phyloP scores from a whole-genome alignment of 2,888 invertebrate genomes.

The Noctua fimbriata region DNA sequence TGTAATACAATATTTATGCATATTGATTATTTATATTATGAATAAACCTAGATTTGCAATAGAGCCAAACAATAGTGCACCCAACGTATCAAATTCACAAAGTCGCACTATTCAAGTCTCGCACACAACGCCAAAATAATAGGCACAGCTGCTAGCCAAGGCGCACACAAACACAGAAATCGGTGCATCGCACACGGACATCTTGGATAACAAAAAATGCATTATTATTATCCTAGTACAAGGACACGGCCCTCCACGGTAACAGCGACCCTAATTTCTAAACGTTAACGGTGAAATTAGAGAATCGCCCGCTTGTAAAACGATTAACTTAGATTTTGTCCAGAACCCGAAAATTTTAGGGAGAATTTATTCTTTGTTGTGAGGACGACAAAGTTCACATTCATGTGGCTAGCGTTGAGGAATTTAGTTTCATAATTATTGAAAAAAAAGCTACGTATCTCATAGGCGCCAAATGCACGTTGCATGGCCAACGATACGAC shows the following conservation, averaged over 20 bases:
- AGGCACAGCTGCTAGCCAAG: conserved; percentile 88
- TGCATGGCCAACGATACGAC: conserved; percentile 82
- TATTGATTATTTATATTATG: conserved; percentile 14
- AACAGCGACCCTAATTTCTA: conserved; percentile 70
- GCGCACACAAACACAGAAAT: conserved; percentile 80
- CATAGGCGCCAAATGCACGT: conserved; percentile 88
- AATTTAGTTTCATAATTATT: conserved; percentile 86
- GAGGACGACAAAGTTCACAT: conserved; percentile 65
- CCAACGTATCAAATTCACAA: conserved; percentile 75
- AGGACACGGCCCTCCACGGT: conserved; percentile 71
- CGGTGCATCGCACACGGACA: conserved; percentile 87
- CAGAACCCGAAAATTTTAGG: conserved; percentile 65
- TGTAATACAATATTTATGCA: conserved; percentile 29
- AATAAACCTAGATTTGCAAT: conserved; percentile 41
- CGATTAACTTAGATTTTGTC: conserved; percentile 88
- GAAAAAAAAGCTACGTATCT: conserved; percentile 83
- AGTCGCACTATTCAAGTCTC: conserved; percentile 73
- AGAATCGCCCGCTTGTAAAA: conserved; percentile 66
- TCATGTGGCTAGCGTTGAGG: conserved; percentile 71
- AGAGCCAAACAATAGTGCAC: conserved; percentile 42
- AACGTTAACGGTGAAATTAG: conserved; percentile 54
- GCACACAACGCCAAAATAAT: conserved; percentile 86
- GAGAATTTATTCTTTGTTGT: conserved; percentile 67
- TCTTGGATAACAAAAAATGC: conserved; percentile 87
- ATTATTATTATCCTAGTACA: conserved; percentile 88